Conservation (phyloP, 2,797 vertebrate genomes). For the Poeciliopsis infans region DNA sequence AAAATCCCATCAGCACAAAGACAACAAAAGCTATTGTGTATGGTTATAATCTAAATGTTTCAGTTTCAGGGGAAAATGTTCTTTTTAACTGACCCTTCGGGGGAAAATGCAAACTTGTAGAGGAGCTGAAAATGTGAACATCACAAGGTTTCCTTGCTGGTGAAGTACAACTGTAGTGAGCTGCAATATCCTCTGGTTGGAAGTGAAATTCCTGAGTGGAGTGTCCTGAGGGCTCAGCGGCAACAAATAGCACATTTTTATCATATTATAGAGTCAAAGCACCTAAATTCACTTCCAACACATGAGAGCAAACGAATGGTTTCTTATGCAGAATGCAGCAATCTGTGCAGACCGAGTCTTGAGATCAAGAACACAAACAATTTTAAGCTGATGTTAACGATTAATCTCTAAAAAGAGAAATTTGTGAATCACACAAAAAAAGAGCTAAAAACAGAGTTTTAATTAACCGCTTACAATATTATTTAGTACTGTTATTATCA, state of each 20-base stretch:
- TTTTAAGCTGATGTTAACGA: neutral
- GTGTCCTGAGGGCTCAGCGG: conserved; percentile 42
- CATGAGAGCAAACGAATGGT: neutral
- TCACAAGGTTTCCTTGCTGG: conserved; percentile 41
- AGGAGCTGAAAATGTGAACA: conserved; percentile 13
- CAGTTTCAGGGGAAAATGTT: neutral
- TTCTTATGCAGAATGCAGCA: neutral
- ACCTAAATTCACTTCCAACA: conserved; percentile 6
- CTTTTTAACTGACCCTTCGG: neutral
- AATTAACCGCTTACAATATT: too few species aligned
- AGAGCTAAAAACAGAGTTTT: too few species aligned
- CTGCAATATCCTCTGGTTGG: conserved; percentile 54
- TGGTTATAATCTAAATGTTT: neutral
- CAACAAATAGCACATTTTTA: conserved; percentile 13
- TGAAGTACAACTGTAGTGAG: conserved; percentile 29
- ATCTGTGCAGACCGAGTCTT: neutral
- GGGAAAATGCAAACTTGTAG: neutral
- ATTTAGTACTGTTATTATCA: too few species aligned
- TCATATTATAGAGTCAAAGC: conserved; percentile 27
- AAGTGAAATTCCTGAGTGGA: conserved; percentile 40
- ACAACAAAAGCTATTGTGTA: neutral
- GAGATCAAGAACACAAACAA: neutral
- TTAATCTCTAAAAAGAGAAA: neutral
- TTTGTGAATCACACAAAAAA: too few species aligned
- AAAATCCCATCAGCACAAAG: conserved; percentile 17